These are phyloP conservation scores for Diachasmimorpha longicaudata DNA, from an alignment of 1,140 invertebrate species.

Conservation along the genomic window DNA sequence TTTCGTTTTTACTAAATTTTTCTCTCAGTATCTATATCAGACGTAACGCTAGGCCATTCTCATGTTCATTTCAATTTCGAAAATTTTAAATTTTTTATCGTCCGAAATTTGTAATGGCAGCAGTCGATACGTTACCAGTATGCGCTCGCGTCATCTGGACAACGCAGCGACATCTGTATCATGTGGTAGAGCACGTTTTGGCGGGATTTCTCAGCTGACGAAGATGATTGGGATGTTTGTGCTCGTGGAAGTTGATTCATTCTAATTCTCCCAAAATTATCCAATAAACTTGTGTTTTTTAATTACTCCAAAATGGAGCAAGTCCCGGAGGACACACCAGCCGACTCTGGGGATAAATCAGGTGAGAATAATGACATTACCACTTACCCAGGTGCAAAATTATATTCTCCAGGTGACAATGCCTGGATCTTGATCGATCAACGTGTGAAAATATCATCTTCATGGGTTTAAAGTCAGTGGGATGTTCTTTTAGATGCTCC, in stretches of 20 bases:
- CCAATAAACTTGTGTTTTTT: not conserved
- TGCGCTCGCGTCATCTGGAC: not conserved
- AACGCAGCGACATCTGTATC: not conserved
- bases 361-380: not conserved
- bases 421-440: too few species aligned
- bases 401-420: too few species aligned
- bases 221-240: not conserved
- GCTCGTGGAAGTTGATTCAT: not conserved
- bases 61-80: too few species aligned
- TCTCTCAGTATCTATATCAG: too few species aligned
- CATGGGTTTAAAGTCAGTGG: too few species aligned
- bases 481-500: too few species aligned
- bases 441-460: too few species aligned
- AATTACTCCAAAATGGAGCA: not conserved
- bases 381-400: not conserved
- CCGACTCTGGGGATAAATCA: not conserved
- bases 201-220: constrained; percentile 14
- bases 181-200: not conserved
- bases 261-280: not conserved
- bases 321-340: not conserved
- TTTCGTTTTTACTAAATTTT: too few species aligned
- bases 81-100: too few species aligned
- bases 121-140: not conserved
- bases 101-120: too few species aligned
- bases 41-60: too few species aligned